Evolutionary conservation across 1,140 invertebrate genomes (phyloP).

Genomic region (Hylaeus volcanicus): DNA sequence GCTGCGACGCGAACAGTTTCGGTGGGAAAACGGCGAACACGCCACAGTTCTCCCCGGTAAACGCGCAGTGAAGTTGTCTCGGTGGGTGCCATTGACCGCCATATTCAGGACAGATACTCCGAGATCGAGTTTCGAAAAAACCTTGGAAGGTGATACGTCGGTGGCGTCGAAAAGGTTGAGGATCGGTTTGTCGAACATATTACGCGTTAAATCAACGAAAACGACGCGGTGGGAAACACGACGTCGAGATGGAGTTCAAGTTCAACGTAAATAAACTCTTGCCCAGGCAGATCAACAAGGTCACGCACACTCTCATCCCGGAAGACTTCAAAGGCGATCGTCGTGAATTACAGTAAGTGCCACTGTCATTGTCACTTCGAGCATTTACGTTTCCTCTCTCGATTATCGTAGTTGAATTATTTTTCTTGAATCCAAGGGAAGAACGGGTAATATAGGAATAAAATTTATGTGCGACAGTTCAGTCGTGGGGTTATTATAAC

Average conservation of each 20-base stretch:
- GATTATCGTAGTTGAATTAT: neutral
- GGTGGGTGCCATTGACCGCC: constrained; percentile 56
- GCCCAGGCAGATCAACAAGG: constrained; percentile 82
- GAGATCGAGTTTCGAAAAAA: constrained; percentile 39
- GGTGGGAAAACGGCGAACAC: neutral
- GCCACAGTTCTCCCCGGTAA: constrained; percentile 2
- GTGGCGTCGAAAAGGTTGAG: constrained; percentile 27
- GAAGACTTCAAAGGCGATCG: constrained; percentile 83
- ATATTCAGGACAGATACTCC: constrained; percentile 55
- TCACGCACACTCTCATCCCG: constrained; percentile 82
- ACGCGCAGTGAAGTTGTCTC: constrained; percentile 55
- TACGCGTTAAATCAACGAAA: constrained; percentile 1
- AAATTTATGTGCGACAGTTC: too few species aligned
- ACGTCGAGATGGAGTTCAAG: constrained; percentile 82
- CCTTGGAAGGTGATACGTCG: constrained; percentile 17
- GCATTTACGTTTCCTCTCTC: neutral
- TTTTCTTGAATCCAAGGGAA: neutral
- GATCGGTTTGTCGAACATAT: constrained; percentile 2
- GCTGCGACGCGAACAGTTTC: neutral
- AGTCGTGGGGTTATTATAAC: too few species aligned
- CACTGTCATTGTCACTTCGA: neutral
- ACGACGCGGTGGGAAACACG: neutral
- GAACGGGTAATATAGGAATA: too few species aligned
- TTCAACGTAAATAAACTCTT: constrained; percentile 84
- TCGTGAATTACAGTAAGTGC: constrained; percentile 82